Conservation (phyloP, 1,140 invertebrate genomes). For the Drosophila bocqueti region DNA sequence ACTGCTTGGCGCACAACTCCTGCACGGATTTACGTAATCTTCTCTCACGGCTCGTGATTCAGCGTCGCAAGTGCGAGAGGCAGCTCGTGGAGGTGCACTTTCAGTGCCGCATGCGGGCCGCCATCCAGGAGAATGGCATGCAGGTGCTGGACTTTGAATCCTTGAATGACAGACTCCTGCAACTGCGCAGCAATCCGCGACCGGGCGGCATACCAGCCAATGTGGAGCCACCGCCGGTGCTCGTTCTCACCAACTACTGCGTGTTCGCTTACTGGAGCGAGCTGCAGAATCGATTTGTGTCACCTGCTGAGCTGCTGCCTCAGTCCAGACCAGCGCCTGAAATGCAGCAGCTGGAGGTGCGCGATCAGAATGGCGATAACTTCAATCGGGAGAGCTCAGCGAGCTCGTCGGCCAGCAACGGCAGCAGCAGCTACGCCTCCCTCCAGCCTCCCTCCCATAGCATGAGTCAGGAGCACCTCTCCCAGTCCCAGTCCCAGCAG, state of each 20-base stretch:
- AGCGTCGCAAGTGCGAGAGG: slow-evolving; percentile 4
- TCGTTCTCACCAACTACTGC: slow-evolving; percentile 59
- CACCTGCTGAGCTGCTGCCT: not conserved
- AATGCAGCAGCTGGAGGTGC: slow-evolving; percentile 1
- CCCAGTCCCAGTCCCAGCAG: not conserved
- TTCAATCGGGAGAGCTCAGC: not conserved
- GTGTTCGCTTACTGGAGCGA: slow-evolving; percentile 51
- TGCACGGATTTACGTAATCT: slow-evolving; percentile 89
- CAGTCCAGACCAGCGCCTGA: not conserved
- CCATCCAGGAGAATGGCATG: slow-evolving; percentile 40
- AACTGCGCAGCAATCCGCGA: not conserved
- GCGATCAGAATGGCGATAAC: not conserved
- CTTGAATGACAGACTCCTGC: slow-evolving; percentile 22
- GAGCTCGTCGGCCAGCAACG: not conserved
- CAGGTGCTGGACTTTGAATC: slow-evolving; percentile 36
- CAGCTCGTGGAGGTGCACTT: slow-evolving; percentile 17
- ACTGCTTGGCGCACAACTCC: slow-evolving; percentile 87
- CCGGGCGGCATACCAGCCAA: slow-evolving; percentile 89
- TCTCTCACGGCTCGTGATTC: slow-evolving; percentile 87
- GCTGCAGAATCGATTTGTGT: slow-evolving; percentile 37
- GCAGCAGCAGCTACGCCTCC: slow-evolving; percentile 1
- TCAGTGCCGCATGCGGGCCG: slow-evolving; percentile 24
- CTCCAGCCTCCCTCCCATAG: not conserved
- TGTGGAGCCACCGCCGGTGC: slow-evolving; percentile 70
- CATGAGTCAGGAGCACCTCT: not conserved